phyloP scores from a whole-genome alignment of 1,140 invertebrate genomes.

The Dryas iulia region DNA sequence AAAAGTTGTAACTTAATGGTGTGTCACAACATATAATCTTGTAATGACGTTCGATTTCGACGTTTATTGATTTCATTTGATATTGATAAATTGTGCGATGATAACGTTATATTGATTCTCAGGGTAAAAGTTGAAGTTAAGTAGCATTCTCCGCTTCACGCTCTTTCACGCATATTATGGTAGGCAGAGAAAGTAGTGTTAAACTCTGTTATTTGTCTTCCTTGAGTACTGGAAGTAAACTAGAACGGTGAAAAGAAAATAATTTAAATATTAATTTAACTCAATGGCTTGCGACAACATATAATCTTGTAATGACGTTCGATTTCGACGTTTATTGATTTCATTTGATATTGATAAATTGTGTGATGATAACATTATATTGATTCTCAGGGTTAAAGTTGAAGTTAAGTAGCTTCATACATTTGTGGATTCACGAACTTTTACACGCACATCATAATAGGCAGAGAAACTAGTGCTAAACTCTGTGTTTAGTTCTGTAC shows the following conservation, averaged over 20 bases:
- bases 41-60: slow-evolving; percentile 57
- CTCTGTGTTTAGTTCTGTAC: too few species aligned
- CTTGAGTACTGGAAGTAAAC: too few species aligned
- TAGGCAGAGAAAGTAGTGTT: too few species aligned
- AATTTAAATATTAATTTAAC: too few species aligned
- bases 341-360: slow-evolving; percentile 51
- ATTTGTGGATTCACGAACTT: too few species aligned
- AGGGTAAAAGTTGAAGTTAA: slow-evolving; percentile 19
- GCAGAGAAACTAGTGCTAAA: too few species aligned
- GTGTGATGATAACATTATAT: slow-evolving; percentile 56
- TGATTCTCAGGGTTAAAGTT: slow-evolving; percentile 45
- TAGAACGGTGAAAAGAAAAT: too few species aligned
- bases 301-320: slow-evolving; percentile 61
- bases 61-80: slow-evolving; percentile 42
- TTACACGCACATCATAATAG: too few species aligned
- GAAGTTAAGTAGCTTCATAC: too few species aligned
- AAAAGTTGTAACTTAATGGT: slow-evolving; percentile 63
- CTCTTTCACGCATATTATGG: too few species aligned
- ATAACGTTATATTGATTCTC: slow-evolving; percentile 51
- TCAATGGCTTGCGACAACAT: slow-evolving; percentile 77
- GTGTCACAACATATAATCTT: slow-evolving; percentile 73
- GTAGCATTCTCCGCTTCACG: too few species aligned
- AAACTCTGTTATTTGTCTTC: too few species aligned
- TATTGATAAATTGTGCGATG: slow-evolving; percentile 66
- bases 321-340: slow-evolving; percentile 50